Evolutionary conservation across 1,140 invertebrate species (phyloP).

Genomic region (Drosophila azteca): DNA sequence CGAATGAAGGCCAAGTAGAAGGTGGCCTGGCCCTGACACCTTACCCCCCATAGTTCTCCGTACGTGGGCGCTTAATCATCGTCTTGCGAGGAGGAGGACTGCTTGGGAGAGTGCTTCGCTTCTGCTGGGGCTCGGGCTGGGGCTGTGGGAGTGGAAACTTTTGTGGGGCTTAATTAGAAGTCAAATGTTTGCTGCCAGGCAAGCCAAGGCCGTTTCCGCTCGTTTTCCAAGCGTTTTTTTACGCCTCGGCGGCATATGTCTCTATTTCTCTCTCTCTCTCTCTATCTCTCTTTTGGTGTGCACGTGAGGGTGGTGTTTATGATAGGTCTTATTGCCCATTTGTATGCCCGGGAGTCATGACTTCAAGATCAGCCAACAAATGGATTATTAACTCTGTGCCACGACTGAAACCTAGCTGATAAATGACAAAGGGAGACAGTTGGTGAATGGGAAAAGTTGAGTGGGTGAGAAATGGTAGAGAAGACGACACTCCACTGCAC

Average conservation of each 20-base stretch:
- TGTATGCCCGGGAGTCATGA: slow-evolving; percentile 56
- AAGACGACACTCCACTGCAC: slow-evolving; percentile 24
- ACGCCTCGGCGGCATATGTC: slow-evolving; percentile 53
- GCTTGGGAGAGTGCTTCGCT: no score
- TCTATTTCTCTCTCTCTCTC: slow-evolving; percentile 1
- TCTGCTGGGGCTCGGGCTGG: no score
- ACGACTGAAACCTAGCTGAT: slow-evolving; percentile 26
- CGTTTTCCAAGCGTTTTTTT: slow-evolving; percentile 60
- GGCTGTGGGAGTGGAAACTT: slow-evolving; percentile 23
- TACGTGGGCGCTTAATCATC: slow-evolving; percentile 75
- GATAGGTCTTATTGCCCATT: slow-evolving; percentile 70
- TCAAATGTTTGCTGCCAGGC: slow-evolving; percentile 70
- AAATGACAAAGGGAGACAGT: slow-evolving; percentile 37
- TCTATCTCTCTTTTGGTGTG: background rate
- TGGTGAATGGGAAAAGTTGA: slow-evolving; percentile 25
- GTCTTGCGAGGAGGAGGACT: slow-evolving; percentile 24
- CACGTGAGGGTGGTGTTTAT: slow-evolving; percentile 44
- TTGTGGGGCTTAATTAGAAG: slow-evolving; percentile 69
- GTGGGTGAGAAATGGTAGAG: slow-evolving; percentile 5
- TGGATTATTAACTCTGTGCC: slow-evolving; percentile 69
- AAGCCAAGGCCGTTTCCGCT: slow-evolving; percentile 45
- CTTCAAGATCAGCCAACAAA: slow-evolving; percentile 63
- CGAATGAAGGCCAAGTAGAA: slow-evolving; percentile 59
- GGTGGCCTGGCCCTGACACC: slow-evolving; percentile 16
- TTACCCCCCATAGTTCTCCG: slow-evolving; percentile 1